Evolutionary conservation across 2,888 invertebrate genomes (phyloP), one percentile per base, ranked within the genome.

Genomic region (Andrena haemorrhoa): DNA sequence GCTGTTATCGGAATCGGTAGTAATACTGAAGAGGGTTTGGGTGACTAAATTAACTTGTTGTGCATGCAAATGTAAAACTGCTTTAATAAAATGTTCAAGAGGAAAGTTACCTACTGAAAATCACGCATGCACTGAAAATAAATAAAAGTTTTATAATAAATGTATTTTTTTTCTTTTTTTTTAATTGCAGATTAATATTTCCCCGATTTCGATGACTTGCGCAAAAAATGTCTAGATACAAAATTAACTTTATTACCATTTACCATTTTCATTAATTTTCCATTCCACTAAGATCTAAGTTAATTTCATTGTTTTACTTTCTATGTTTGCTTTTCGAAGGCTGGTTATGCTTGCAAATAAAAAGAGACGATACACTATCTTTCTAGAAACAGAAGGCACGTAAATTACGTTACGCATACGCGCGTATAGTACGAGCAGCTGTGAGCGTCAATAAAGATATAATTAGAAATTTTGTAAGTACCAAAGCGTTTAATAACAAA

Each of bases 401-500:
- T 61, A 51, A 41, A 41, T 61, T 29, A n/a, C n/a, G 51, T 51
- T 51, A 16, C 51, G 20, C 20, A 7, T 20, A n/a, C 5, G 51
- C 51, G 20, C 8, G 29, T 60, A 7, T 31, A 60, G 31, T 16
- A 10, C 10, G 29, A 20, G 16, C 29, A 63, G 41, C 31, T 61
- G 53, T 20, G 23, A 51, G 3, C 26, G n/a, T 33, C 20, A 16
- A 6, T 51, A n/a, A 51, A 60, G 20, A 41, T 16, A 51, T 23
- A 65, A 5, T 60, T 47, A 29, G 23, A 16, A 68, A 63, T 65
- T 35, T 41, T 26, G 8, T 74, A 75, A 75, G 74, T 56, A 74
- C 56, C 16, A 49, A 82, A 56, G 8, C 49, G 10, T 53, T 58
- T 71, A 79, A 79, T 63, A 56, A 53, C n/a, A 41, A 68, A 73